Conservation (phyloP, 2,113 vertebrate species). For the Microcebus tavaratra region DNA sequence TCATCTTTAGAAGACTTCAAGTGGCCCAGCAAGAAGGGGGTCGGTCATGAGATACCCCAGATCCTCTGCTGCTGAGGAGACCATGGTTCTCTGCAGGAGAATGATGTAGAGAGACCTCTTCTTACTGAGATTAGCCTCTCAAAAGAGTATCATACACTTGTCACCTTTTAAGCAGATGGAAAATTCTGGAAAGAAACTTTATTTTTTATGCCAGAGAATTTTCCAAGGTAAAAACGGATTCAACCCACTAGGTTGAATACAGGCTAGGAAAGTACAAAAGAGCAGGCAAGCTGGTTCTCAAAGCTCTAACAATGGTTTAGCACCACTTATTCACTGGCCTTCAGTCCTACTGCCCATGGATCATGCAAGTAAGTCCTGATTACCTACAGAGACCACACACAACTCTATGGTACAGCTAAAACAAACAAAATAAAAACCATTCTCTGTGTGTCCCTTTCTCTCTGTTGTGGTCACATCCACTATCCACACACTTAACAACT, state of each 20-base stretch:
- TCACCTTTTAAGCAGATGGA: background rate
- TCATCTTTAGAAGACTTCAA: background rate
- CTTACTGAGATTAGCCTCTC: background rate
- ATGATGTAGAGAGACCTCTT: background rate
- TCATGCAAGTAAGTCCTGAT: background rate
- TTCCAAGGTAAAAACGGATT: background rate
- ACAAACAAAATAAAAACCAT: background rate
- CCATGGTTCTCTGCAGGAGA: too few species aligned
- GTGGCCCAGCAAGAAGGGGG: background rate
- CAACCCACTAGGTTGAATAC: background rate
- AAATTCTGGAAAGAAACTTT: constrained; percentile 1
- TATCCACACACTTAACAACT: background rate
- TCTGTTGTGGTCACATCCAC: background rate
- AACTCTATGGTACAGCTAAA: background rate
- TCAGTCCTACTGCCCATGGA: background rate
- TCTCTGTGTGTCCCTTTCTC: background rate
- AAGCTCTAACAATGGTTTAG: background rate
- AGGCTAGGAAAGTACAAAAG: background rate
- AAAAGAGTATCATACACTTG: background rate
- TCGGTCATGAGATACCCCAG: background rate
- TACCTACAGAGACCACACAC: accelerated
- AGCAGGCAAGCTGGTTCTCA: background rate
- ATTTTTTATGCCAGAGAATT: background rate
- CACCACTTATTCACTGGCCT: accelerated
- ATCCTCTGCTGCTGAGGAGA: background rate